Evolutionary conservation across 2,888 invertebrate species (phyloP).

Genomic region (Lasioglossum oenotherae): DNA sequence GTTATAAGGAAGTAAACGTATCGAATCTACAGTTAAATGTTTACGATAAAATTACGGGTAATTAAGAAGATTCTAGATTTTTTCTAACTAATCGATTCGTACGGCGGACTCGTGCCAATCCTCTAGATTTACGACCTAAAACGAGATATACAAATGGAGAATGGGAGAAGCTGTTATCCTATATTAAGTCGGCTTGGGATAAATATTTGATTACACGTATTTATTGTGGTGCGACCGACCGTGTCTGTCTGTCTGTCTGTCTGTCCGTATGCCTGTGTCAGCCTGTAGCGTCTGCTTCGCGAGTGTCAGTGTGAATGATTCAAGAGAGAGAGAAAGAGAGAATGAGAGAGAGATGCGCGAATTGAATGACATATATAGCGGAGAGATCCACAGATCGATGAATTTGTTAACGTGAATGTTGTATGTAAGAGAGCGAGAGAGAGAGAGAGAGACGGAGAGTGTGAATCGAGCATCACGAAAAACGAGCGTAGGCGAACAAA

Average conservation of each 20-base stretch:
- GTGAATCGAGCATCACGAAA: constrained; percentile 3
- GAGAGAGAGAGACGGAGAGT: not conserved
- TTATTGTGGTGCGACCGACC: constrained; percentile 55
- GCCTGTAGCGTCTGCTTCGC: not conserved
- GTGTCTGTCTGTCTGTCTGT: constrained; percentile 35
- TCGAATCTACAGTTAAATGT: constrained; percentile 82
- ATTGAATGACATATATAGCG: constrained; percentile 27
- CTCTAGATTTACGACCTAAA: constrained; percentile 80
- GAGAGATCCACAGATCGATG: constrained; percentile 45
- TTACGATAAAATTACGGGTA: constrained; percentile 84
- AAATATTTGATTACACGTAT: constrained; percentile 77
- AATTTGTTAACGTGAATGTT: constrained; percentile 49
- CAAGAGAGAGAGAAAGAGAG: not conserved
- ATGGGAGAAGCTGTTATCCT: constrained; percentile 76
- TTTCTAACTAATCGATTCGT: constrained; percentile 83
- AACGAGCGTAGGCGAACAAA: not conserved
- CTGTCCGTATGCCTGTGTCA: constrained; percentile 18
- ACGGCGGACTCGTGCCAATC: constrained; percentile 79
- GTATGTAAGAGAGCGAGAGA: not conserved
- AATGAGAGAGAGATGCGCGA: not conserved
- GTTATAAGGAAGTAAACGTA: constrained; percentile 71
- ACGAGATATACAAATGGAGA: constrained; percentile 69
- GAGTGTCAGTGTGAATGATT: constrained; percentile 16
- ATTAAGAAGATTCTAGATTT: constrained; percentile 83
- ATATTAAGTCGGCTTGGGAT: constrained; percentile 79